A percentile compares a stretch with the other conserved stretches of the same genome.
phyloP scores from a whole-genome alignment of 2,888 invertebrate species.

The Xestia sexstrigata region DNA sequence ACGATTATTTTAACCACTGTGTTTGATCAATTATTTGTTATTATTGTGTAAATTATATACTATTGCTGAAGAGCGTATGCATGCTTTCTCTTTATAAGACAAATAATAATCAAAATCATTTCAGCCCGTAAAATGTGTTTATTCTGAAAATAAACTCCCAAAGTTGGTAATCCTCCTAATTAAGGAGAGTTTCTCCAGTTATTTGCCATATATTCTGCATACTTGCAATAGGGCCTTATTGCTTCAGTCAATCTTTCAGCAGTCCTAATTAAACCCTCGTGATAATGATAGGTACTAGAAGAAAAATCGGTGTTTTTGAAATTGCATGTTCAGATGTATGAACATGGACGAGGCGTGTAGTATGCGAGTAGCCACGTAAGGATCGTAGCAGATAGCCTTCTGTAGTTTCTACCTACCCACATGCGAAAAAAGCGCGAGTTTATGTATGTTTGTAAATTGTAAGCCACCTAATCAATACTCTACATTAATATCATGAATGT shows the following conservation, averaged over 20 bases:
- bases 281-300: too few species aligned
- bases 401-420: neutral
- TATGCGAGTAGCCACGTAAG: neutral
- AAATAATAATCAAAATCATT: too few species aligned
- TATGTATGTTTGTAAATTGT: neutral
- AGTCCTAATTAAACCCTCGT: too few species aligned
- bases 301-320: too few species aligned
- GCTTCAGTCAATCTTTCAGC: neutral
- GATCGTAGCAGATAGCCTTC: neutral
- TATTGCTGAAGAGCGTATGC: neutral
- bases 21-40: too few species aligned
- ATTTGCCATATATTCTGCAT: neutral
- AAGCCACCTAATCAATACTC: conserved; percentile 16
- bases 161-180: neutral
- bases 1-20: too few species aligned
- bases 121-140: too few species aligned
- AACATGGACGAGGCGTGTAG: neutral
- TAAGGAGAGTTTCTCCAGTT: neutral
- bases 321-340: neutral
- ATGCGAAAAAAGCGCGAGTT: neutral
- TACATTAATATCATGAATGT: conserved; percentile 14
- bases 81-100: neutral
- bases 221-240: neutral
- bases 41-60: neutral
- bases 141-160: neutral